These are phyloP conservation scores for Phalanger gymnotis DNA, from an alignment of 2,797 vertebrate species.

Conservation along the genomic window DNA sequence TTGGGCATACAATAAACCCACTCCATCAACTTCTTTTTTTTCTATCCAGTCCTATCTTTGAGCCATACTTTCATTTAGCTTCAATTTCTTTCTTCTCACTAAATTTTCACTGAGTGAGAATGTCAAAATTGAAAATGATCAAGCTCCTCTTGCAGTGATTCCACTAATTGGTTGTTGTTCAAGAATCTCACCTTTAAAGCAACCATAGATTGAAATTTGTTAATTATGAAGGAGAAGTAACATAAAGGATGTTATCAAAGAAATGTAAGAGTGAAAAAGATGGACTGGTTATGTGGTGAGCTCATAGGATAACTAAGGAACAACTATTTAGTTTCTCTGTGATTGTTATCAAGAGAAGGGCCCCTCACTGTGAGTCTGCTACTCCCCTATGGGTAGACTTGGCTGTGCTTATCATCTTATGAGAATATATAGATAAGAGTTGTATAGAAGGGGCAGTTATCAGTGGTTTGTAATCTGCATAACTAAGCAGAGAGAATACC, in stretches of 20 bases:
- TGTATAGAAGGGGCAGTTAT: not conserved
- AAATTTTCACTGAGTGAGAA: too few relatives aligned
- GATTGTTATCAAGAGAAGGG: not conserved
- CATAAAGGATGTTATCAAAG: not conserved
- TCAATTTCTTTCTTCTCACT: too few relatives aligned
- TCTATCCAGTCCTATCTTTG: too few relatives aligned
- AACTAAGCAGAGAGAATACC: too few relatives aligned
- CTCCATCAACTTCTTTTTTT: too few relatives aligned
- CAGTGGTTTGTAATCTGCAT: too few relatives aligned
- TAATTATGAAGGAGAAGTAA: not conserved
- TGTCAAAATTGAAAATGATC: too few relatives aligned
- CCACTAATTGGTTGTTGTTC: too few relatives aligned
- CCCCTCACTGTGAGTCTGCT: not conserved
- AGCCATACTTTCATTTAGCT: too few relatives aligned
- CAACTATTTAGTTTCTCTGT: not conserved
- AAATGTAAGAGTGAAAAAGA: not conserved
- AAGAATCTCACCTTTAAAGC: too few relatives aligned
- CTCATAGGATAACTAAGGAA: not conserved
- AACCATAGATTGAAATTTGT: not conserved
- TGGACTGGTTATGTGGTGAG: not conserved
- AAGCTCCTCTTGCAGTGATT: too few relatives aligned
- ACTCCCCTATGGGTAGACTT: not conserved
- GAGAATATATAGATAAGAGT: not conserved
- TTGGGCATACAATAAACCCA: too few relatives aligned
- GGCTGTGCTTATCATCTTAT: not conserved